Conservation (phyloP, 2,797 vertebrate genomes). For the Diceros bicornis region DNA sequence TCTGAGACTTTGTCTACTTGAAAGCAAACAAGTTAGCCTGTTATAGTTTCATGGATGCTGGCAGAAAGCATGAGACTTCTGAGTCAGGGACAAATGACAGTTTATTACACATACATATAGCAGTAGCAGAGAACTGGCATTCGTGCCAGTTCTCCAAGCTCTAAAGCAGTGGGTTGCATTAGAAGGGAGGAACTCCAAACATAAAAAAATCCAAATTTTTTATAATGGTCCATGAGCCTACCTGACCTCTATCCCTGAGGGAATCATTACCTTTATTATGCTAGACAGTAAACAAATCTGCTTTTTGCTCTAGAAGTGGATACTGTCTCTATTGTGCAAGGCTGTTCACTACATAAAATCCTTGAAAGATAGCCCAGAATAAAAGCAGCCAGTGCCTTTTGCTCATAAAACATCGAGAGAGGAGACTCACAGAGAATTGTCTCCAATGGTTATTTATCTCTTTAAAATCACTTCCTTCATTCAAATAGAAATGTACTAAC, state of each 20-base stretch:
- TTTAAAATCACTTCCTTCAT: neutral
- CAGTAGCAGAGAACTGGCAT: neutral
- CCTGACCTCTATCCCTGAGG: neutral
- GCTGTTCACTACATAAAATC: neutral
- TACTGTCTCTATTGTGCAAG: neutral
- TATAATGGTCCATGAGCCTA: neutral
- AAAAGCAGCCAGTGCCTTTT: neutral
- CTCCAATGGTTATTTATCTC: neutral
- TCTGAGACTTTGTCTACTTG: neutral
- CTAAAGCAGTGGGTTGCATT: neutral
- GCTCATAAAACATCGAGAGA: neutral
- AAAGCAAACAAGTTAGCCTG: neutral
- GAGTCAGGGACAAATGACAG: neutral
- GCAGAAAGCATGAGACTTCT: neutral
- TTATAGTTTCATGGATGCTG: neutral
- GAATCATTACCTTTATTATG: neutral
- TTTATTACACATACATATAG: neutral
- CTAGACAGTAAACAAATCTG: neutral
- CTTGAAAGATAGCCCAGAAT: neutral
- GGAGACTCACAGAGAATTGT: neutral
- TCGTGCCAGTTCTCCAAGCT: neutral
- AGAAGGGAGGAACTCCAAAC: fast-evolving
- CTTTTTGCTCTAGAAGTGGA: neutral
- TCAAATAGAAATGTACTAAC: neutral
- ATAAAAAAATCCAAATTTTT: neutral